Evolutionary conservation across 2,797 vertebrate genomes (phyloP), one percentile per base, ranked within the genome.

Genomic region (Urosaurus nigricauda): DNA sequence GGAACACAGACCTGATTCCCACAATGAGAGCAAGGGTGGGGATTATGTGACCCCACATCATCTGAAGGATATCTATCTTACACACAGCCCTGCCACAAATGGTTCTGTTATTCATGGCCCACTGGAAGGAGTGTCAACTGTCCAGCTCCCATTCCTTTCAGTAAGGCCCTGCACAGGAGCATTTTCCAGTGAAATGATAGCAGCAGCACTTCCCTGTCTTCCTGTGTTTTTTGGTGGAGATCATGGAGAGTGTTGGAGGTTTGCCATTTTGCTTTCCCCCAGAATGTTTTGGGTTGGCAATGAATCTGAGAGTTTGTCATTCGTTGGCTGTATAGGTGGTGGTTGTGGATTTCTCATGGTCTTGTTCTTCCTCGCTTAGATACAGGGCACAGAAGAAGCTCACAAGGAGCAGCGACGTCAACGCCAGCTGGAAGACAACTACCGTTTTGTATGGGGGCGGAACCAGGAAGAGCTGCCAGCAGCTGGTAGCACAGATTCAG

Each of bases 401-500:
- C 98, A 98, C 94, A 98, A 98, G 90, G 98, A 99, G 87, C 97
- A 98, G 88, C 98, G 98, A 87, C 96, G 98, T 84, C 98, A 98
- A 88, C 98, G 98, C 82, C 98, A 99, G 73, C 93, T 99, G 92
- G 98, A 99, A 92, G 98, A 98, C 96, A 99, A 99, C 91, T 99
- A 99, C 88, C 98, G 97, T 92, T 98, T 98, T 90, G 98, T 99
- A 85, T 99, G 98, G 98, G 95, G 96, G 68, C 93, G 93, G 14
- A 91, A 79, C 0, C 94, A 91, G 0, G 95, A 93, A 0, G 96
- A 96, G 63, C 63, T 92, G 1, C 91, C 70, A 11, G 86, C 87
- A 5, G 60, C 87, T 21, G 93, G 92, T 35, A 92, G 96, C 0
- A 96, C 97, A 2, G 98, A 97, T 93, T 97, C 98, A 0, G 98